Percentiles rank a stretch among this genome's conserved stretches.
Conservation (phyloP, 1,140 invertebrate genomes). For the Euwallacea fornicatus region DNA sequence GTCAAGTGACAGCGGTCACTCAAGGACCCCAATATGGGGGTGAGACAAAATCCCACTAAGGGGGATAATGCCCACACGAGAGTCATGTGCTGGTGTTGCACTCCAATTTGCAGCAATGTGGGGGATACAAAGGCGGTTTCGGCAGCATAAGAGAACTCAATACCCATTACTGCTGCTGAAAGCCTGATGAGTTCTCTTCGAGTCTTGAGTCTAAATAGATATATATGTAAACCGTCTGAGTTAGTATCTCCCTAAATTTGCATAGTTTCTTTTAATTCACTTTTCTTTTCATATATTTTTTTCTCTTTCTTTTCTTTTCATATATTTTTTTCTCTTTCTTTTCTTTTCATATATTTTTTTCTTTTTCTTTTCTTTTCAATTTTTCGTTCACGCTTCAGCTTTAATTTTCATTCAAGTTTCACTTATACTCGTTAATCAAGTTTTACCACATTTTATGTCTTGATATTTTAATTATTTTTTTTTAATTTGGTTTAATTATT, state of each 20-base stretch:
- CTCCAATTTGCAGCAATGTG: slow-evolving; percentile 88
- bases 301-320: no score
- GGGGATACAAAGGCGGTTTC: slow-evolving; percentile 97
- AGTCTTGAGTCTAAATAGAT: slow-evolving; percentile 70
- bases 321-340: no score
- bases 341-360: no score
- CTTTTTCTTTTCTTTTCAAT: no score
- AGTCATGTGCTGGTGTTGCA: slow-evolving; percentile 89
- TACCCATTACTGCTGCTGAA: slow-evolving; percentile 94
- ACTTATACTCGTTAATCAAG: no score
- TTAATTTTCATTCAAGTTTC: no score
- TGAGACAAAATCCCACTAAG: slow-evolving; percentile 89
- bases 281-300: no score
- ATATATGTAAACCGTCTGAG: neutral
- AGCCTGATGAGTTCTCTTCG: slow-evolving; percentile 80
- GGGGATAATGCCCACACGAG: slow-evolving; percentile 93
- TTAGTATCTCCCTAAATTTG: neutral
- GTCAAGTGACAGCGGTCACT: slow-evolving; percentile 83
- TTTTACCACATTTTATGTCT: no score
- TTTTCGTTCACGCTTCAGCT: no score
- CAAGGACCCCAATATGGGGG: slow-evolving; percentile 87
- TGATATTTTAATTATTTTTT: no score
- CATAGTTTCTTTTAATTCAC: no score
- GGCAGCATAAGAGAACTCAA: slow-evolving; percentile 96
- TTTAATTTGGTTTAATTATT: no score